Evolutionary conservation across 92 coral and sea anemone species (phyloP), one percentile per base, ranked within the genome.

Genomic region (Actinernus sp.): DNA sequence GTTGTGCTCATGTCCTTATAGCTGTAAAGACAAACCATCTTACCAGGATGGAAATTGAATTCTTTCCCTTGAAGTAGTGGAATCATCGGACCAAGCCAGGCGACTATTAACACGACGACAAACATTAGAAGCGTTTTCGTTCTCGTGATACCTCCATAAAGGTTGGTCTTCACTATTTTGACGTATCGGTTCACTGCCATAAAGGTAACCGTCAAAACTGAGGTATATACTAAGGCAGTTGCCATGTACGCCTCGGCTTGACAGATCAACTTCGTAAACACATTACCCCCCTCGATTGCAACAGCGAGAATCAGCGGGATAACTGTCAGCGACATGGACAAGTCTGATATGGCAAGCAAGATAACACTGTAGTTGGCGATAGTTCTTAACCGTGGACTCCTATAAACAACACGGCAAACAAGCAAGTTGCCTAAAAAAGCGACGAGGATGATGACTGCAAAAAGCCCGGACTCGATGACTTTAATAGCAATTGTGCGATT

Each of bases 111-210:
- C 26, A 58, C 34, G 11, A 17, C 26, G 2, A 58, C 21, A 25
- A 58, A 29, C 47, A 58, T 31, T 5, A 16, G 14, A 24, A 31
- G 9, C 49, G 47, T 58, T 25, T 58, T 58, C 33, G 17, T 62
- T 4, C 31, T 58, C 17, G 69, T 41, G 0, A 62, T 28, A 4
- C 6, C 28, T 11, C 34, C 36, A 62, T 62, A 62, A 11, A 23
- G 53, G 28, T 44, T 21, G n/a, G 18, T 41, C 32, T 41, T 43
- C 19, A 62, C 69, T 1, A 62, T 62, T 36, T 62, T 62, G 56
- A 62, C 21, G 26, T 44, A 62, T 10, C 69, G 69, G 45, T 62
- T 62, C 22, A 62, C 36, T 16, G 69, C 55, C 53, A 62, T 62
- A 29, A 62, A 26, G 1, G 55, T 23, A n/a, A 62, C 32, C 31